Conservation (phyloP, 2,888 invertebrate species). For the Lycophotia porphyrea region DNA sequence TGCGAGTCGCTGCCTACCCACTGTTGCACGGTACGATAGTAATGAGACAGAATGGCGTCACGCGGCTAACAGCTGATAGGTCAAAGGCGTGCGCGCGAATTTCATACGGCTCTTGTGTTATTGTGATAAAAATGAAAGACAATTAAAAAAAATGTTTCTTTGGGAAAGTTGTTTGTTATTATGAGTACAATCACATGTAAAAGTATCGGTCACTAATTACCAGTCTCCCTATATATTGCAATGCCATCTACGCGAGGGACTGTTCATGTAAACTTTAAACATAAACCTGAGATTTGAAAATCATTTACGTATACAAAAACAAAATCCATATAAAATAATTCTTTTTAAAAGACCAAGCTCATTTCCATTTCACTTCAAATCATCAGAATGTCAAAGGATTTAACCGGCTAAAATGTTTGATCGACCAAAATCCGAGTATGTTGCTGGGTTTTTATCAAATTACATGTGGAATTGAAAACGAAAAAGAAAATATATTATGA, state of each 20-base stretch:
- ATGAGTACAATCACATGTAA: too few relatives aligned
- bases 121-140: too few relatives aligned
- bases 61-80: too few relatives aligned
- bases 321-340: conserved; percentile 14
- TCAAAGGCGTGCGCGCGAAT: too few relatives aligned
- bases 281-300: neutral
- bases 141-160: too few relatives aligned
- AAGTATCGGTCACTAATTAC: too few relatives aligned
- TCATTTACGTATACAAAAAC: conserved; percentile 14
- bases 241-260: neutral
- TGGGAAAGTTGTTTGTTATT: too few relatives aligned
- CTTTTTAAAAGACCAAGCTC: conserved; percentile 25
- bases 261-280: neutral
- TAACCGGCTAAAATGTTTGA: conserved; percentile 46
- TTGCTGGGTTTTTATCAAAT: conserved; percentile 52
- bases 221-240: too few relatives aligned
- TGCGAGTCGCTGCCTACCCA: too few relatives aligned
- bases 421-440: conserved; percentile 44
- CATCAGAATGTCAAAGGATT: conserved; percentile 49
- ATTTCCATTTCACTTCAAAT: conserved; percentile 51
- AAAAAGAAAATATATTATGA: conserved; percentile 67
- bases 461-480: conserved; percentile 64
- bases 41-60: too few relatives aligned
- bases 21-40: too few relatives aligned
- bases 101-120: too few relatives aligned